These are phyloP conservation scores for Sebastolobus alascanus DNA, from an alignment of 2,797 vertebrate genomes.

Conservation along the genomic window DNA sequence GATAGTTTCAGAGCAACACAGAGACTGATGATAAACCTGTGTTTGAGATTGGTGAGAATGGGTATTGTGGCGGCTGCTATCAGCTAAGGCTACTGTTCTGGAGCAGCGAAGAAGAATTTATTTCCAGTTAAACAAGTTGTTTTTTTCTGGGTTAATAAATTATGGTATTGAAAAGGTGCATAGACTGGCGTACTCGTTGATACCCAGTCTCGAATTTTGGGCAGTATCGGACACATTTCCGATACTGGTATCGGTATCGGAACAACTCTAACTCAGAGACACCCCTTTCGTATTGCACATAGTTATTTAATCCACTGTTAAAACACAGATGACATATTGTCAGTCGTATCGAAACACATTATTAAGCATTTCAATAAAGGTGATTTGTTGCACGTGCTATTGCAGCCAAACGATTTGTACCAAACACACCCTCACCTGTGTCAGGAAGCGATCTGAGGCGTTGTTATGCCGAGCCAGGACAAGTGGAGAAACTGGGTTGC, in stretches of 20 bases:
- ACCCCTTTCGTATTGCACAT: background rate
- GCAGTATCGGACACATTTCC: too few species aligned
- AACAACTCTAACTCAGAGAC: background rate
- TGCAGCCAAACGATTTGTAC: background rate
- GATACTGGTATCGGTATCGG: too few species aligned
- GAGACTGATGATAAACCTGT: background rate
- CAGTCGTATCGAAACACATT: background rate
- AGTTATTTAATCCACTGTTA: background rate
- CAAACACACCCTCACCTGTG: constrained; percentile 86
- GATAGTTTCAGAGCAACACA: background rate
- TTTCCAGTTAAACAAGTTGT: too few species aligned
- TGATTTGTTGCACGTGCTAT: background rate
- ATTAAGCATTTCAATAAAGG: background rate
- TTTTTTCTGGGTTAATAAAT: too few species aligned
- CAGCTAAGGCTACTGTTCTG: too few species aligned
- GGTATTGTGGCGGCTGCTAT: too few species aligned
- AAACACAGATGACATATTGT: background rate
- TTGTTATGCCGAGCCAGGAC: constrained; percentile 88
- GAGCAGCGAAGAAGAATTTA: too few species aligned
- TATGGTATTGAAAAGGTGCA: too few species aligned
- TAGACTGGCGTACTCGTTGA: too few species aligned
- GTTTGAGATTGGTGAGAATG: background rate
- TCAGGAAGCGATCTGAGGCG: constrained; percentile 92
- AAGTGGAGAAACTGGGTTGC: constrained; percentile 83
- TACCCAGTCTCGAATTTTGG: too few species aligned